These are phyloP conservation scores for Clepsis dumicolana DNA, from an alignment of 2,888 invertebrate species.

Conservation along the genomic window DNA sequence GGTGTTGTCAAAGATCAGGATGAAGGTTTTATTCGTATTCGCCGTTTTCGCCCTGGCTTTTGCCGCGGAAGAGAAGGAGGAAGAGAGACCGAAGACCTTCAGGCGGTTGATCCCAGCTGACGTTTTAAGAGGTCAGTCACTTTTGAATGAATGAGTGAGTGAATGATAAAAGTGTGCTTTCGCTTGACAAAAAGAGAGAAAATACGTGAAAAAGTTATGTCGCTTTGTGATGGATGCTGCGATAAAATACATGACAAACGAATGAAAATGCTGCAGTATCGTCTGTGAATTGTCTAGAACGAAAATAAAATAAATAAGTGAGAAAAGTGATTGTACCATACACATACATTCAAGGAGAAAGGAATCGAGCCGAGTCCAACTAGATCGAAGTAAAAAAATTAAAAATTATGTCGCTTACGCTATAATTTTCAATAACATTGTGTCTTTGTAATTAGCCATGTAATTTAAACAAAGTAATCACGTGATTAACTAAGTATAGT, in stretches of 20 bases:
- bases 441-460: no score
- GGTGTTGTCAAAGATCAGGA: conserved; percentile 73
- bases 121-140: conserved; percentile 93
- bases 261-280: no score
- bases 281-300: no score
- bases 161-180: conserved; percentile 11
- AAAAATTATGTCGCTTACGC: not conserved
- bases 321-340: not conserved
- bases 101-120: conserved; percentile 95
- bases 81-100: conserved; percentile 90
- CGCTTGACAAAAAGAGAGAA: not conserved
- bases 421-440: no score
- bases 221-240: no score
- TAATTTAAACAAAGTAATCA: no score
- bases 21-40: conserved; percentile 85
- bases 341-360: conserved; percentile 5
- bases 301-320: not conserved
- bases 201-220: no score
- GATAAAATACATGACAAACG: no score
- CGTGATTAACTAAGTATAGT: no score
- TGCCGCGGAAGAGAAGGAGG: conserved; percentile 84
- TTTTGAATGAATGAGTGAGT: conserved; percentile 26
- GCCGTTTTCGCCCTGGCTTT: conserved; percentile 84
- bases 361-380: not conserved
- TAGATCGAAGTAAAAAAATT: not conserved